Percentiles rank a stretch among this genome's conserved stretches.
These are phyloP conservation scores for Pristionchus japonicus DNA, from an alignment of 2,888 invertebrate species.

Conservation along the genomic window DNA sequence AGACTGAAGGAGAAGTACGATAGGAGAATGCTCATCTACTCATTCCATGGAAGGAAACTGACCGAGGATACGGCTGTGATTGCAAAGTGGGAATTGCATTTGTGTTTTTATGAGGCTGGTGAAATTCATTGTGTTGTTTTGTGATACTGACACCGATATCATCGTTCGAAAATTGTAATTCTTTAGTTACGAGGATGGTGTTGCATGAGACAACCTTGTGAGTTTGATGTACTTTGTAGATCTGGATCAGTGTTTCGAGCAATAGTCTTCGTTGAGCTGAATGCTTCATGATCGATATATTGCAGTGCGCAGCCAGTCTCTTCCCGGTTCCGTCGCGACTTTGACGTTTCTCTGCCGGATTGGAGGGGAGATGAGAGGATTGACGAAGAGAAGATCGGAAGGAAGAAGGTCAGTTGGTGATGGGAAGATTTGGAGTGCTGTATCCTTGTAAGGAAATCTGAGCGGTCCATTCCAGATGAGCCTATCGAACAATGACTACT, in stretches of 20 bases:
- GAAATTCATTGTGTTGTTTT: too few species aligned
- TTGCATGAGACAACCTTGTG: neutral
- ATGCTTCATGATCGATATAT: neutral
- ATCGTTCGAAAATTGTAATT: too few species aligned
- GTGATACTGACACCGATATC: too few species aligned
- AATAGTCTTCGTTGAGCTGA: too few species aligned
- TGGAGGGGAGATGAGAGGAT: neutral
- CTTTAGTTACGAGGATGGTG: neutral
- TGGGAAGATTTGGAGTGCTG: too few species aligned
- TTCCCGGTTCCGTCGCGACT: constrained; percentile 45
- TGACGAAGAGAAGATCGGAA: neutral
- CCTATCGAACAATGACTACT: neutral
- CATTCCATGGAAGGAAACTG: constrained; percentile 28
- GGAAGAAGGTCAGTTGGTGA: neutral
- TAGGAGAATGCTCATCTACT: constrained; percentile 17
- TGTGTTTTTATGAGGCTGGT: neutral
- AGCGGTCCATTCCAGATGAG: too few species aligned
- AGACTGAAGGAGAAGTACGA: constrained; percentile 32
- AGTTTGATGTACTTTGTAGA: neutral
- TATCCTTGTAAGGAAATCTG: too few species aligned
- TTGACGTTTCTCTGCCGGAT: constrained; percentile 49
- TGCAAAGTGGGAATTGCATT: neutral
- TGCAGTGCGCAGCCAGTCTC: constrained; percentile 33
- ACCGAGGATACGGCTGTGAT: constrained; percentile 12
- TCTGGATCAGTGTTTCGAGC: neutral